Evolutionary conservation across 2,888 invertebrate genomes (phyloP), one percentile per base, ranked within the genome.

Genomic region (Aleiodes alternator): DNA sequence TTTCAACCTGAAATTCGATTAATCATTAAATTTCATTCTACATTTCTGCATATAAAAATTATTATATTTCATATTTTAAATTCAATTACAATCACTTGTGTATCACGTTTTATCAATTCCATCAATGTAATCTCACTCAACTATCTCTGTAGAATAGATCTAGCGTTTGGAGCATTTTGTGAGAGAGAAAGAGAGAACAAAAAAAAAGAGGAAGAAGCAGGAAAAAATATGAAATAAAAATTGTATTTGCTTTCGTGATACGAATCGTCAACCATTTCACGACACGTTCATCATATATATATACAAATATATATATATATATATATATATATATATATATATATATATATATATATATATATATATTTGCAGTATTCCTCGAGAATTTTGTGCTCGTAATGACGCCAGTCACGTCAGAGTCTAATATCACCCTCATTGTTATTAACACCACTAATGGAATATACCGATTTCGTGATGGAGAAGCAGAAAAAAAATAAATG

Each of bases 1-100:
- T 98, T 90, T 98, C 98, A 82, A 98, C 96, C 97, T 96, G 87
- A 23, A 55, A 55, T 55, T 55, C 31, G 38, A 61, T 61, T 4
- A 38, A 38, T n/a, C 31, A 61, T 29, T 38, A 7, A 29, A 57
- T 29, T 29, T 51, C 8, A 53, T n/a, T 53, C 14, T 53, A n/a
- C 53, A 43, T 9, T 43, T 8, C 9, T 43, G 43, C 0, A 43
- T 23, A 9, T 43, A 3, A 43, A 9, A 43, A 43, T 43, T 43
- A 8, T 43, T 43, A 38, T 43, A 3, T 11, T 8, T 43, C 43
- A 43, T 43, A 43, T 11, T 43, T 9, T 43, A 9, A 61, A 61
- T 61, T 61, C n/a, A 61, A 61, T 14, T 6, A 8, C 38, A 61
- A 14, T n/a, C 23, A 43, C 61, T 38, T 34, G 38, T 38, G 61